Evolutionary conservation across 1,140 invertebrate genomes (phyloP).

Genomic region (Drosophila pallidifrons): DNA sequence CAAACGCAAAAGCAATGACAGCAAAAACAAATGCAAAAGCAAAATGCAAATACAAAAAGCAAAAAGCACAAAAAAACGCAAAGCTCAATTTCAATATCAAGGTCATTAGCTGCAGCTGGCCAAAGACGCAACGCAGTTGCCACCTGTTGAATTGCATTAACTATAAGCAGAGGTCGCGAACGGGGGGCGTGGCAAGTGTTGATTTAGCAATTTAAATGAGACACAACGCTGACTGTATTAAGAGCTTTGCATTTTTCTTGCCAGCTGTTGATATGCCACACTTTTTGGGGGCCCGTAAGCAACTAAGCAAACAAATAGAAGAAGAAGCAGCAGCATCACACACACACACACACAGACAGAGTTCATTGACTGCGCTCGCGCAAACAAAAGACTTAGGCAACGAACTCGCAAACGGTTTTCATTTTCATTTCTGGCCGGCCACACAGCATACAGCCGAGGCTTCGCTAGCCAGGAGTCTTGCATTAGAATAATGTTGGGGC

Average conservation of each 20-base stretch:
- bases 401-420: conserved; percentile 77
- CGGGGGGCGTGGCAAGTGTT: conserved; percentile 19
- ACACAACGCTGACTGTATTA: neutral
- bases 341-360: conserved; percentile 24
- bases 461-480: conserved; percentile 29
- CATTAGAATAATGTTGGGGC: conserved; percentile 63
- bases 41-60: conserved; percentile 29
- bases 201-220: conserved; percentile 67
- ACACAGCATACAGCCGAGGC: neutral
- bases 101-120: conserved; percentile 71
- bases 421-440: conserved; percentile 69
- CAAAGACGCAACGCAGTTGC: conserved; percentile 44
- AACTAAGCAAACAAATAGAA: neutral
- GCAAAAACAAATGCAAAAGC: conserved; percentile 16
- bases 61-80: neutral
- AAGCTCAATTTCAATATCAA: conserved; percentile 81
- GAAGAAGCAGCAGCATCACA: neutral
- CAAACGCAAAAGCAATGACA: conserved; percentile 24
- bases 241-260: neutral
- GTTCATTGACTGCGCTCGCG: conserved; percentile 68
- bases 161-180: conserved; percentile 12
- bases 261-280: conserved; percentile 34
- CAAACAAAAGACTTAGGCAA: conserved; percentile 84
- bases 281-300: conserved; percentile 6
- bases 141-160: conserved; percentile 26